A percentile compares a stretch with the other conserved stretches of the same genome.
phyloP scores from a whole-genome alignment of 2,113 vertebrate genomes.

The Pedetes capensis region DNA sequence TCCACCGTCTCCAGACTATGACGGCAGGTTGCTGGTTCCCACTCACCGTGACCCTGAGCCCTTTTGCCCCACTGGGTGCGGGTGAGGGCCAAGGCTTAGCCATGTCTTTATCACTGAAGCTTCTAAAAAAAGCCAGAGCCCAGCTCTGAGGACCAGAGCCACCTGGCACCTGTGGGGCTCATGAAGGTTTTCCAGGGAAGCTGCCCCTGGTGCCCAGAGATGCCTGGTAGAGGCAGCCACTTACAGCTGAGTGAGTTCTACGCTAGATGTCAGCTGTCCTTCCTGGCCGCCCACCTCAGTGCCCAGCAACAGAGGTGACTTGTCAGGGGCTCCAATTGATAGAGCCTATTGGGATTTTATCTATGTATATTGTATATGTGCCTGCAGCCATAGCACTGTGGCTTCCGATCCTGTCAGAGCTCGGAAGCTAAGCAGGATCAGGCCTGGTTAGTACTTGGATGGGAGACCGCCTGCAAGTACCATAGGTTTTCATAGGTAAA shows the following conservation, averaged over 20 bases:
- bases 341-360: neutral
- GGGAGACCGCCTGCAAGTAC: too few species aligned
- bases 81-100: neutral
- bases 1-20: neutral
- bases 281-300: neutral
- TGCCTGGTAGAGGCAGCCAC: neutral
- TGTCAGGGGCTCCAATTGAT: neutral
- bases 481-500: too few species aligned
- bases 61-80: neutral
- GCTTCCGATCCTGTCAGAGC: too few species aligned
- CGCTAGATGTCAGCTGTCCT: neutral
- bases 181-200: neutral
- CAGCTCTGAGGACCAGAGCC: neutral
- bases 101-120: neutral
- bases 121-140: neutral
- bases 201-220: neutral
- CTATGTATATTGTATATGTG: neutral
- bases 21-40: neutral
- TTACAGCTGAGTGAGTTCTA: neutral
- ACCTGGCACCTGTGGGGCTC: neutral
- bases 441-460: too few species aligned
- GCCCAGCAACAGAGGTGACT: neutral
- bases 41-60: too few species aligned
- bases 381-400: too few species aligned
- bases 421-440: too few species aligned